Evolutionary conservation across 2,888 invertebrate genomes (phyloP).

Genomic region (Calameuta pallipes): DNA sequence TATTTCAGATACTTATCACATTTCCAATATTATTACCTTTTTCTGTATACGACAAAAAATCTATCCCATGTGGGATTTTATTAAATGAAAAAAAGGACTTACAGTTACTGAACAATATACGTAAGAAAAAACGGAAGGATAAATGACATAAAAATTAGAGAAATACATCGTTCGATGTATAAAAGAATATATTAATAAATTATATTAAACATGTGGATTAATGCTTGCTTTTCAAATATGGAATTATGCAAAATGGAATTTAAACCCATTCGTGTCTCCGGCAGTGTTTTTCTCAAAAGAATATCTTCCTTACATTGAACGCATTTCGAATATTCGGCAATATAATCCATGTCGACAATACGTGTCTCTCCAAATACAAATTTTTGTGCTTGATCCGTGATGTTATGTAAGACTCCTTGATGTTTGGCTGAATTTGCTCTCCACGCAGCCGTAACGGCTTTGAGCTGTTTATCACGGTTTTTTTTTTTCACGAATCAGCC

Average conservation of each 20-base stretch:
- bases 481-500: constrained; percentile 13
- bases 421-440: constrained; percentile 8
- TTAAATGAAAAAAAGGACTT: no score
- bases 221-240: no score
- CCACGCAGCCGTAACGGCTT: constrained; percentile 13
- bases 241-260: constrained; percentile 4
- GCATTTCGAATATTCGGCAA: constrained; percentile 10
- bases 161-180: no score
- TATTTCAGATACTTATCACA: no score
- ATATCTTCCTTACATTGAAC: constrained; percentile 9
- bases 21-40: no score
- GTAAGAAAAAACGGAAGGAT: no score
- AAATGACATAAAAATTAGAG: no score
- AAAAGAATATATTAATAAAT: no score
- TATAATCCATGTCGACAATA: constrained; percentile 18
- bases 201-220: no score
- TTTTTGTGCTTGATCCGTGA: constrained; percentile 10
- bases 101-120: no score
- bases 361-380: constrained; percentile 12
- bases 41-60: no score
- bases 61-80: no score
- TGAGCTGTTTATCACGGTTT: constrained; percentile 10
- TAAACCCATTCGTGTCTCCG: constrained; percentile 9
- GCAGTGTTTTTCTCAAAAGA: constrained; percentile 1
- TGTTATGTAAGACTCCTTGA: background rate